Conservation (phyloP, 2,113 vertebrate genomes). For the Oncorhynchus keta region DNA sequence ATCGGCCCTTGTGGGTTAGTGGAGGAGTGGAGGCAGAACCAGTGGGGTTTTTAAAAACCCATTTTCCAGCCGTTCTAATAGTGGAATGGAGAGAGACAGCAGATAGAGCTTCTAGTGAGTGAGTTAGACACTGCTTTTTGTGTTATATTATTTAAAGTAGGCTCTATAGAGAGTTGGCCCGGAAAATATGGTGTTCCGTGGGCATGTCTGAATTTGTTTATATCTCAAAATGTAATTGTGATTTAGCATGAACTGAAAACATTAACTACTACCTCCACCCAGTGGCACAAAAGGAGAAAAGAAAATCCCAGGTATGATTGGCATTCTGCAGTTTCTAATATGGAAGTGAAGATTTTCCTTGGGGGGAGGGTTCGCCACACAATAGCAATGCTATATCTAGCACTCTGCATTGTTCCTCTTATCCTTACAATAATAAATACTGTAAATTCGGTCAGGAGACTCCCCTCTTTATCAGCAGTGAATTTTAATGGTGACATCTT, state of each 20-base stretch:
- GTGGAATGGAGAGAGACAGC: slow-evolving; percentile 15
- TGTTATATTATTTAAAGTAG: slow-evolving; percentile 8
- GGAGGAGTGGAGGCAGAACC: slow-evolving; percentile 53
- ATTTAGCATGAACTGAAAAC: slow-evolving; percentile 55
- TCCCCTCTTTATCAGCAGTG: slow-evolving; percentile 59
- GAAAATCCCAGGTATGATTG: slow-evolving; percentile 67
- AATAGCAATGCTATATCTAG: slow-evolving; percentile 62
- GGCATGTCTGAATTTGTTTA: slow-evolving; percentile 48
- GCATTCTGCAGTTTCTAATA: slow-evolving; percentile 68
- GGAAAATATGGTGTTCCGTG: slow-evolving; percentile 26
- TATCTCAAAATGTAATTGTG: slow-evolving; percentile 43
- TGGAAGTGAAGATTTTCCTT: slow-evolving; percentile 66
- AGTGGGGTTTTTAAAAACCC: slow-evolving; percentile 33
- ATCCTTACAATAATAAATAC: slow-evolving; percentile 57
- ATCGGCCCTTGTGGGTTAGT: slow-evolving; percentile 55
- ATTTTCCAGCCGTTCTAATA: slow-evolving; percentile 37
- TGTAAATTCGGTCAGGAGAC: slow-evolving; percentile 61
- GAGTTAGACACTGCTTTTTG: not conserved
- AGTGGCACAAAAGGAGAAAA: slow-evolving; percentile 70
- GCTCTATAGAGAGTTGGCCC: slow-evolving; percentile 19
- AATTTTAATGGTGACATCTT: slow-evolving; percentile 65
- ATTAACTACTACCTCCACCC: slow-evolving; percentile 77
- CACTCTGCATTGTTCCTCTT: slow-evolving; percentile 31
- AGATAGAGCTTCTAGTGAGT: slow-evolving; percentile 14
- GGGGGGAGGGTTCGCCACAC: slow-evolving; percentile 62